A percentile compares a stretch with the other conserved stretches of the same genome.
These are phyloP conservation scores for Spialia ferax DNA, from an alignment of 2,888 invertebrate genomes.

Conservation along the genomic window DNA sequence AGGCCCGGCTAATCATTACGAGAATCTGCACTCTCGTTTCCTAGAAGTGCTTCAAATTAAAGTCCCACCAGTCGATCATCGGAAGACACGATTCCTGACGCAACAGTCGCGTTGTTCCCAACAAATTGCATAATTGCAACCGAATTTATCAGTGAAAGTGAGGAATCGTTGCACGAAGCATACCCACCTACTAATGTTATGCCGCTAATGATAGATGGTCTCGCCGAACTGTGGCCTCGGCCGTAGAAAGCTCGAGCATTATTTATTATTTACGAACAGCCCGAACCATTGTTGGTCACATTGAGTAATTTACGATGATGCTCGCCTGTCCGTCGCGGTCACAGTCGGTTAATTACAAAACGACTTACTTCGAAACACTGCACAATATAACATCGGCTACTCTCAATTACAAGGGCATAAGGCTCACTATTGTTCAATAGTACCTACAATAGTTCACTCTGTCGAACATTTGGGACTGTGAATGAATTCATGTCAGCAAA, in stretches of 20 bases:
- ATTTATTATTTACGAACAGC: conserved; percentile 69
- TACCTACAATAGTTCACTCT: neutral
- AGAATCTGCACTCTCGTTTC: conserved; percentile 16
- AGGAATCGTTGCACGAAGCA: conserved; percentile 69
- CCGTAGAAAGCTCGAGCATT: conserved; percentile 72
- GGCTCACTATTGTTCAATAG: conserved; percentile 30
- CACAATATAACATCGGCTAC: conserved; percentile 13
- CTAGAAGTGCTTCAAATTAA: conserved; percentile 45
- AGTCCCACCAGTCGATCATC: conserved; percentile 53
- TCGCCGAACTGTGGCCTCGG: conserved; percentile 53
- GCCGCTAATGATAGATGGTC: conserved; percentile 74
- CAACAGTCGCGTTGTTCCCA: conserved; percentile 51
- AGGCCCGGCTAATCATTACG: conserved; percentile 21
- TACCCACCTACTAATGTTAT: conserved; percentile 60
- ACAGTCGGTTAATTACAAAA: conserved; percentile 52
- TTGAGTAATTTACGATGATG: conserved; percentile 72
- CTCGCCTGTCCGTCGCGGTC: conserved; percentile 45
- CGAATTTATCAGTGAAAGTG: conserved; percentile 80
- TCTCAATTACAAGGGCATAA: conserved; percentile 42
- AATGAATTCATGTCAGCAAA: conserved; percentile 49
- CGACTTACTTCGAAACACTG: conserved; percentile 42
- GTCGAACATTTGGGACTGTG: conserved; percentile 39
- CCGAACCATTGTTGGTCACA: conserved; percentile 68
- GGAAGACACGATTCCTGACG: conserved; percentile 52
- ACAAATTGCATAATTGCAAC: conserved; percentile 76